Conservation (phyloP, 2,797 vertebrate species). For the Huso huso region DNA sequence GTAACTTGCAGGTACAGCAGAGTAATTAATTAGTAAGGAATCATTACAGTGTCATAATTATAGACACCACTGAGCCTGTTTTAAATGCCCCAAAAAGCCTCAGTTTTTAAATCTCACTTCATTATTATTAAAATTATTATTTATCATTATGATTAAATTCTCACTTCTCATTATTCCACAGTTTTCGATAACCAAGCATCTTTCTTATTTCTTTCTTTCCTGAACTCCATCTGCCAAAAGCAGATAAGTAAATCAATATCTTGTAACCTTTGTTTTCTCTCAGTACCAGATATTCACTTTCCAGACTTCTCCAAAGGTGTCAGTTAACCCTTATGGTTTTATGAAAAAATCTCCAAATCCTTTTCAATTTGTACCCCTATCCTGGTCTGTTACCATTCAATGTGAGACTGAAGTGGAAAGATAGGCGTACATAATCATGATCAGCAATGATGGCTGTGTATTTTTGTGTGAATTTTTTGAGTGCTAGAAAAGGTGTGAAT, state of each 20-base stretch:
- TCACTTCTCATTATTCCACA: slow-evolving; percentile 33
- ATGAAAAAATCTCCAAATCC: no score
- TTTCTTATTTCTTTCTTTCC: slow-evolving; percentile 59
- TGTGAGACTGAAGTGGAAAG: not conserved
- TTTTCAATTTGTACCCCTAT: no score
- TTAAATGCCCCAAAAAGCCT: no score
- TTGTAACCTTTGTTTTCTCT: slow-evolving; percentile 72
- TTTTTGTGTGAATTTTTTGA: not conserved
- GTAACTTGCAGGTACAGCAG: no score
- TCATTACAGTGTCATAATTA: no score
- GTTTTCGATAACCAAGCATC: slow-evolving; percentile 61
- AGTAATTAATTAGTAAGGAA: no score
- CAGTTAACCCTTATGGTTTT: slow-evolving; percentile 18
- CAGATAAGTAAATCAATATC: slow-evolving; percentile 79
- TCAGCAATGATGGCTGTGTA: not conserved
- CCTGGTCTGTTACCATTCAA: no score
- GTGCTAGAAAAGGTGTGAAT: not conserved
- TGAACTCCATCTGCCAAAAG: slow-evolving; percentile 61
- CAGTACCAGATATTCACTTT: slow-evolving; percentile 9
- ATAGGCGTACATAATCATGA: not conserved
- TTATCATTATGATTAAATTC: no score
- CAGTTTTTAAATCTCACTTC: no score
- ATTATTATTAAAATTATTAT: no score
- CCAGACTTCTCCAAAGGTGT: slow-evolving; percentile 43
- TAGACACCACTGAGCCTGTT: no score